Percentiles rank a stretch among this genome's conserved stretches.
These are phyloP conservation scores for Thera britannica DNA, from an alignment of 2,888 invertebrate species.

Conservation along the genomic window DNA sequence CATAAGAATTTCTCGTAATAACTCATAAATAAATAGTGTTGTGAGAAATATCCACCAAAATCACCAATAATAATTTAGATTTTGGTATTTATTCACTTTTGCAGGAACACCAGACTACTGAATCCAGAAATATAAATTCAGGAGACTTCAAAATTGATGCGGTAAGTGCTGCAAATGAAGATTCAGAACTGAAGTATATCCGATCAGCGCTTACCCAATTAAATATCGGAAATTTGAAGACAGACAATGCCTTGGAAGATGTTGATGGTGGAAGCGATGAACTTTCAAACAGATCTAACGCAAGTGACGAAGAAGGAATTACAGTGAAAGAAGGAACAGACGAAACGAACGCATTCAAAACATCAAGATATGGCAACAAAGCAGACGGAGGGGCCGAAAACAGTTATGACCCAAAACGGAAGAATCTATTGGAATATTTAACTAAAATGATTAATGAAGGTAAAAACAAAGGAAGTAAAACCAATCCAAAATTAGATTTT, in stretches of 20 bases:
- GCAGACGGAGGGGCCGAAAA: not conserved
- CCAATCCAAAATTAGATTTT: slow-evolving; percentile 9
- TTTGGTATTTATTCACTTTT: not conserved
- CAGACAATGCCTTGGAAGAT: not conserved
- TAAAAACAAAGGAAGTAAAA: not conserved
- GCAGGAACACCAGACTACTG: slow-evolving; percentile 2
- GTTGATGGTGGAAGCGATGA: not conserved
- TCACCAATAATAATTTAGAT: no score
- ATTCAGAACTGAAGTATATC: not conserved
- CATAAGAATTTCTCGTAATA: no score
- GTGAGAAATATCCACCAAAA: no score
- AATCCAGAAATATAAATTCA: not conserved
- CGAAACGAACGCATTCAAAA: not conserved
- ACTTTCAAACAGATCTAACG: not conserved
- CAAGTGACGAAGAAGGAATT: not conserved
- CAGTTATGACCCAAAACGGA: not conserved
- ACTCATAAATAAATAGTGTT: no score
- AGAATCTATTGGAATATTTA: not conserved
- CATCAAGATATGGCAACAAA: not conserved
- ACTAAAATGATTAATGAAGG: not conserved
- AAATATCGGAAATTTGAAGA: not conserved
- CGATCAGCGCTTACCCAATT: not conserved
- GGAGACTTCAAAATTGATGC: not conserved
- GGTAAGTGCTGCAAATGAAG: not conserved
- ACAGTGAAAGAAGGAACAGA: not conserved